Base-by-base conservation (phyloP, 2,797 vertebrate species). In the Lophius americanus region DNA sequence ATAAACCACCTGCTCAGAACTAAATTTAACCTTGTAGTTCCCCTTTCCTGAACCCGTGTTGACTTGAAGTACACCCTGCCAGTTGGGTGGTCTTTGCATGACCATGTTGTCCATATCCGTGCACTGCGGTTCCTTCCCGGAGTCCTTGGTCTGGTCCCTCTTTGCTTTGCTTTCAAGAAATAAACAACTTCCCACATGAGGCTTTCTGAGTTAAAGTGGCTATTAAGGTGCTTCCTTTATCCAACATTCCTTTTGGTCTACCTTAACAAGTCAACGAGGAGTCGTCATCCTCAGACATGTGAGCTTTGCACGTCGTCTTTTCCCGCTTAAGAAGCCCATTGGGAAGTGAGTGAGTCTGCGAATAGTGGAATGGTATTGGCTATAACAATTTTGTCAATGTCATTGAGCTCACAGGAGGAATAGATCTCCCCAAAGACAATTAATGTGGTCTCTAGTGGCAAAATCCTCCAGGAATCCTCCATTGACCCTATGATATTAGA, bases 241-340 rank as follows among this genome's bases (percentile, higher is more conserved):
- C 64, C 67, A 44, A 56, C 51, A 10, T 68, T 72, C 62, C 56
- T 35, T 10, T 44, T 6, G 53, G 36, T 78, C 70, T 70, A 76
- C 63, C 56, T 64, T 63, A 37, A 69, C 50, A 50, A 54, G 23
- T 48, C 48, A 49, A 42, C 33, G 52, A 42, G 54, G 49, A 59
- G 44, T 42, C 38, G 42, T 35, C 9, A 14, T 41, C 7, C 33
- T 73, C 63, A 57, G 39, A 36, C 49, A 41, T 53, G 41, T 78
- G 6, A 57, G 76, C 83, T 88, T 85, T 85, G 85, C 85, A 85
- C 71, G 2, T 72, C 32, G 63, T 75, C 64, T 79, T 38, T 54
- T 73, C 58, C 58, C 59, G 58, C 55, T 61, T 51, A 6, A 41
- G 48, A 33, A 69, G 75, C 81, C 76, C 44, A 9, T 51, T 44